Base-by-base conservation (phyloP, 2,888 invertebrate genomes). In the Watsonalla cultraria region DNA sequence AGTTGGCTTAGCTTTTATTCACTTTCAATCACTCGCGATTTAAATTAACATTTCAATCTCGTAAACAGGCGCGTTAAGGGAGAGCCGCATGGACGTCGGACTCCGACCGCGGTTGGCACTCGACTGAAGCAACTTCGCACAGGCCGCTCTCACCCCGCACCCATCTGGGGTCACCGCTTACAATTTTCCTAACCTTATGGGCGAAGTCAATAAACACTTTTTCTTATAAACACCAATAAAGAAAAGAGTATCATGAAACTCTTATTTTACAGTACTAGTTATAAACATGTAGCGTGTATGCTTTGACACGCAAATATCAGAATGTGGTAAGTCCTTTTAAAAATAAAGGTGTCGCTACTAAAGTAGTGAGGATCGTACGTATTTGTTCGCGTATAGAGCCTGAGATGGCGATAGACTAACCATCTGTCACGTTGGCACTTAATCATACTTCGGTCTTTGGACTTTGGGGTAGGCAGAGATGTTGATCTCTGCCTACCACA, bases 151-250 rank as follows among this genome's bases (percentile, higher is more conserved):
- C 80, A 74, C 81, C 82, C 80, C 80, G 70, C 81, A 68, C 81
- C 78, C 73, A 75, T 70, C 74, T 72, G 71, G 74, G 78, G 80
- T 78, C 80, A 75, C 75, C 72, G 78, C 78, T 81, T 81, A 79
- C 80, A 80, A 80, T 84, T 85, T 83, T 83, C 83, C 78, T 82
- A 80, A 84, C 84, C 82, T 82, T 82, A 81, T 74, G 72, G 72
- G 76, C 72, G 72, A 74, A 76, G 80, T 82, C 79, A 77, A 83
- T 86, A 82, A 80, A 76, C 70, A 72, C 64, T 72, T 72, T 68
- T 72, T 72, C 67, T 64, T 67, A 66, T 13, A 70, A 24, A 24
- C 24, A 24, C 24, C 68, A 69, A 65, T 66, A 58, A 68, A 64
- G 62, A 64, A 65, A 66, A 63, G 35, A 13, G 33, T 35, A 35